phyloP scores from a whole-genome alignment of 2,888 invertebrate genomes.

The Hyles lineata region DNA sequence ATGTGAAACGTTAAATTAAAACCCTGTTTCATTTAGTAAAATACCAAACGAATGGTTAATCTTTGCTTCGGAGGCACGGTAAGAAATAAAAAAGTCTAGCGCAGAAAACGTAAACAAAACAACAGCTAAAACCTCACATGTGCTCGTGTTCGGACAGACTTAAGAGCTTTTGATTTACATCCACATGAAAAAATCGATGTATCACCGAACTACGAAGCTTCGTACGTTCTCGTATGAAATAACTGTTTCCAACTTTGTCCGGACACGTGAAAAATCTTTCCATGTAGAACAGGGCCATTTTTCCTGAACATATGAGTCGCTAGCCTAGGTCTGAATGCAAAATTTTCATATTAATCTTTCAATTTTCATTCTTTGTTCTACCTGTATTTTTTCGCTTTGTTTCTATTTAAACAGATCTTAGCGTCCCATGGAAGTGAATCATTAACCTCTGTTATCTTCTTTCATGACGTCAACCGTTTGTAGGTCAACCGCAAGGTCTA shows the following conservation, averaged over 20 bases:
- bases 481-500: background rate
- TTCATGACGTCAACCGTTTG: background rate
- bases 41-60: background rate
- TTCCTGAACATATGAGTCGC: background rate
- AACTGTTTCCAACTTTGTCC: background rate
- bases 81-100: background rate
- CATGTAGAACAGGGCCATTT: conserved; percentile 4
- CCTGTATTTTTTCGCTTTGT: background rate
- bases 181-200: conserved; percentile 6
- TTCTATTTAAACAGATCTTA: background rate
- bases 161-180: background rate
- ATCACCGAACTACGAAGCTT: background rate
- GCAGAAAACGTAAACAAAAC: background rate
- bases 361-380: background rate
- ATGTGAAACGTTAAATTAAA: background rate
- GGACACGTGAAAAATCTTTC: background rate
- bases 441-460: conserved; percentile 6
- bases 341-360: background rate
- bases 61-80: no score
- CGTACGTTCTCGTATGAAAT: background rate
- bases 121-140: background rate
- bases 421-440: background rate
- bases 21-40: background rate
- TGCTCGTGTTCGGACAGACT: background rate
- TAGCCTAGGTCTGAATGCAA: background rate